phyloP scores from a whole-genome alignment of 2,888 invertebrate genomes.

The Liposcelis brunnea region DNA sequence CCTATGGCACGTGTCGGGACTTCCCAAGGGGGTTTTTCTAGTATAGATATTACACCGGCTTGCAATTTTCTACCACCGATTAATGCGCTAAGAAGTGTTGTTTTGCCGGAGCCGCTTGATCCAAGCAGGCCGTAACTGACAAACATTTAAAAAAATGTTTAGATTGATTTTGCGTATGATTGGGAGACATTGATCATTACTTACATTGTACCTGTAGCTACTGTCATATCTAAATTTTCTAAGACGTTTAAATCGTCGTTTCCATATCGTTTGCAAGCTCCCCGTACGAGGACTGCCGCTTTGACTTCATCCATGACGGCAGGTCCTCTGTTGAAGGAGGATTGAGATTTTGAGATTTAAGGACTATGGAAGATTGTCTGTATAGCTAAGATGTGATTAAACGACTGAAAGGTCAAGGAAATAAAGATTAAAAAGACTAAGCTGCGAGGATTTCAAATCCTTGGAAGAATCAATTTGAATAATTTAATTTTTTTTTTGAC shows the following conservation, averaged over 20 bases:
- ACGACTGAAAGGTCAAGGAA: too few relatives aligned
- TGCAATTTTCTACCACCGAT: slow-evolving; percentile 29
- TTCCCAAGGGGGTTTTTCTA: slow-evolving; percentile 29
- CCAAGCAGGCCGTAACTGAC: slow-evolving; percentile 35
- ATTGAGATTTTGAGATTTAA: too few relatives aligned
- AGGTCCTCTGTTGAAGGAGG: too few relatives aligned
- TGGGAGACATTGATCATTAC: slow-evolving; percentile 24
- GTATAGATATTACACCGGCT: slow-evolving; percentile 27
- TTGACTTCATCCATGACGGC: too few relatives aligned
- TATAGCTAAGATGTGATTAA: too few relatives aligned
- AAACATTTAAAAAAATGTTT: too few relatives aligned
- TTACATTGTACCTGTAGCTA: slow-evolving; percentile 60
- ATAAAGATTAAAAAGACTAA: too few relatives aligned
- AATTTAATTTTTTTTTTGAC: too few relatives aligned
- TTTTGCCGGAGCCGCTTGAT: slow-evolving; percentile 37
- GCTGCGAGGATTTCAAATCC: too few relatives aligned
- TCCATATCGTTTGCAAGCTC: neutral
- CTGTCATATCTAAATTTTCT: slow-evolving; percentile 52
- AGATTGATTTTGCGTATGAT: neutral
- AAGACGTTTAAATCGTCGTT: slow-evolving; percentile 28
- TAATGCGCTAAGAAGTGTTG: slow-evolving; percentile 32
- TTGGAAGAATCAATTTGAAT: too few relatives aligned
- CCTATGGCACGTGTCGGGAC: slow-evolving; percentile 15
- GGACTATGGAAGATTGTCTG: too few relatives aligned
- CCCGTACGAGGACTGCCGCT: neutral